A percentile compares a stretch with the other conserved stretches of the same genome.
Conservation (phyloP, 2,113 vertebrate species). For the Rhinoderma darwinii region DNA sequence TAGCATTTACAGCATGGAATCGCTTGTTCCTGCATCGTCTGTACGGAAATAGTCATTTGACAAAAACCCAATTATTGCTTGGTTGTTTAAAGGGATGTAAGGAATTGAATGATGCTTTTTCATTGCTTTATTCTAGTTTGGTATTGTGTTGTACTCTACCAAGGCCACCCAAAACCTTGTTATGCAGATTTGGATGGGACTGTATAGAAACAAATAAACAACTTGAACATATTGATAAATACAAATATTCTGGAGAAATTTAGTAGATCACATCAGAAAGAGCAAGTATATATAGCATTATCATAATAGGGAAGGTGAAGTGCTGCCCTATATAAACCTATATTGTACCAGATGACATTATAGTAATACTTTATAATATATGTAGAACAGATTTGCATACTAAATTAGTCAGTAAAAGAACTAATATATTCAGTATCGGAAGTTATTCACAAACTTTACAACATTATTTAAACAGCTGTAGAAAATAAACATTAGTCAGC, state of each 20-base stretch:
- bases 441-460: conserved; percentile 15
- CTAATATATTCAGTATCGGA: neutral
- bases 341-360: no score
- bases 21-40: neutral
- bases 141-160: neutral
- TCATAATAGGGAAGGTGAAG: no score
- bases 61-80: no score
- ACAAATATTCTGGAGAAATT: no score
- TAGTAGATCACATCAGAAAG: no score
- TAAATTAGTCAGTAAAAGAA: conserved; percentile 38
- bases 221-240: no score
- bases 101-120: neutral
- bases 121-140: neutral
- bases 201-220: no score
- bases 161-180: neutral
- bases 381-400: neutral
- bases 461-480: conserved; percentile 35
- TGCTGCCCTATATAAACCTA: no score
- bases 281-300: no score
- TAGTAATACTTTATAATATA: neutral
- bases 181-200: neutral
- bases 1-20: neutral
- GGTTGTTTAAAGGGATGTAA: no score
- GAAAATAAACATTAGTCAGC: conserved; percentile 14
- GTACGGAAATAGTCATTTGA: neutral